phyloP scores from a whole-genome alignment of 2,888 invertebrate genomes.

The Metallyticus violacea region DNA sequence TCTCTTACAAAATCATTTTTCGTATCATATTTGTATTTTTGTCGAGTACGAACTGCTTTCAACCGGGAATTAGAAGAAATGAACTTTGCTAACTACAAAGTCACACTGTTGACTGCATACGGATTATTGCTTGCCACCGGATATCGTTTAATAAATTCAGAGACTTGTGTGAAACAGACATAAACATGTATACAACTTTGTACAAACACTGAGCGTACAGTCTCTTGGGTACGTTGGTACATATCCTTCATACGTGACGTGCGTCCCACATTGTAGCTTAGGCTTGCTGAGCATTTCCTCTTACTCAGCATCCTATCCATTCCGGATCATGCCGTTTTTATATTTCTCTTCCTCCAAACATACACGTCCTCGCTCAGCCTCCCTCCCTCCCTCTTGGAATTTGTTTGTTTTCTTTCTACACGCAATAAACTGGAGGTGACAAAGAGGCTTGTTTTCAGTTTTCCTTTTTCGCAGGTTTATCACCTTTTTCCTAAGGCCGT shows the following conservation, averaged over 20 bases:
- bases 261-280: background rate
- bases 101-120: no score
- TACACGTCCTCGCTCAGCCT: no score
- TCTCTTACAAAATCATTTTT: no score
- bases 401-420: background rate
- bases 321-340: background rate
- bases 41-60: no score
- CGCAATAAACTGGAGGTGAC: background rate
- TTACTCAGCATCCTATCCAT: background rate
- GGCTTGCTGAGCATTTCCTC: background rate
- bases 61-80: no score
- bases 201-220: background rate
- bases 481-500: background rate
- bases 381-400: background rate
- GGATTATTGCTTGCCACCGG: no score
- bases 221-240: background rate
- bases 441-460: background rate
- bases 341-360: background rate
- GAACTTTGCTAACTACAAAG: no score
- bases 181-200: background rate
- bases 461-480: background rate
- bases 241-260: background rate
- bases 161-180: background rate
- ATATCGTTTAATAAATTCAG: background rate
- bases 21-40: no score